Percentiles rank a stretch among this genome's conserved stretches.
Evolutionary conservation across 1,140 invertebrate genomes (phyloP).

Genomic region (Drosophila nigromelanica): DNA sequence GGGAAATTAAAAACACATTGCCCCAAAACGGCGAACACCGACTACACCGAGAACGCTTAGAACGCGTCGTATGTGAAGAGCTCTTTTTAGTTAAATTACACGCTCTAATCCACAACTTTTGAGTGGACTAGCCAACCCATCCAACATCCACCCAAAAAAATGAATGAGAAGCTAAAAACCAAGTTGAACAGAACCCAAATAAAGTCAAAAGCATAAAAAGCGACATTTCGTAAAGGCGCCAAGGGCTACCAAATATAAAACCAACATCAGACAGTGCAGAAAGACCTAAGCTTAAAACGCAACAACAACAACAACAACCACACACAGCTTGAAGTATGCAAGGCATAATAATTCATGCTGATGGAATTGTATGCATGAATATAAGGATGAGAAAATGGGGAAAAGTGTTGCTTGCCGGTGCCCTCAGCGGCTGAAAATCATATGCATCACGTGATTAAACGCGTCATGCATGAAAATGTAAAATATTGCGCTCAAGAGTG

Average conservation of each 20-base stretch:
- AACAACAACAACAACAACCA: constrained; percentile 24
- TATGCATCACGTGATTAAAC: constrained; percentile 83
- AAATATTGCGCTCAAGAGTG: constrained; percentile 58
- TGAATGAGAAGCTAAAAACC: constrained; percentile 22
- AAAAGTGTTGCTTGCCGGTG: constrained; percentile 9
- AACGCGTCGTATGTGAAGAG: constrained; percentile 53
- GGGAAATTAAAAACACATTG: constrained; percentile 74
- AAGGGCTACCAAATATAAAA: constrained; percentile 49
- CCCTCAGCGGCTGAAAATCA: constrained; percentile 74
- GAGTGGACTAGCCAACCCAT: constrained; percentile 39
- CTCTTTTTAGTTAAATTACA: constrained; percentile 75
- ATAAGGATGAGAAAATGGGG: constrained; percentile 25
- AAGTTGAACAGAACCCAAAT: constrained; percentile 22
- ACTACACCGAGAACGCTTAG: constrained; percentile 45
- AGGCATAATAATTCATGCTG: constrained; percentile 83
- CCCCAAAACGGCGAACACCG: constrained; percentile 24
- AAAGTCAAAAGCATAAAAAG: constrained; percentile 68
- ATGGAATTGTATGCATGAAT: constrained; percentile 76
- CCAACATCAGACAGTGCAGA: constrained; percentile 57
- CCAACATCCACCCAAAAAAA: constrained; percentile 5
- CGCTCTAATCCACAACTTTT: constrained; percentile 78
- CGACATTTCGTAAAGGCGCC: constrained; percentile 66
- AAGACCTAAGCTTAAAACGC: constrained; percentile 70
- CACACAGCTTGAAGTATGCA: constrained; percentile 64
- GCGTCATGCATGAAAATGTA: constrained; percentile 83